These are phyloP conservation scores for Paguma larvata DNA, from an alignment of 2,797 vertebrate species.

Conservation along the genomic window DNA sequence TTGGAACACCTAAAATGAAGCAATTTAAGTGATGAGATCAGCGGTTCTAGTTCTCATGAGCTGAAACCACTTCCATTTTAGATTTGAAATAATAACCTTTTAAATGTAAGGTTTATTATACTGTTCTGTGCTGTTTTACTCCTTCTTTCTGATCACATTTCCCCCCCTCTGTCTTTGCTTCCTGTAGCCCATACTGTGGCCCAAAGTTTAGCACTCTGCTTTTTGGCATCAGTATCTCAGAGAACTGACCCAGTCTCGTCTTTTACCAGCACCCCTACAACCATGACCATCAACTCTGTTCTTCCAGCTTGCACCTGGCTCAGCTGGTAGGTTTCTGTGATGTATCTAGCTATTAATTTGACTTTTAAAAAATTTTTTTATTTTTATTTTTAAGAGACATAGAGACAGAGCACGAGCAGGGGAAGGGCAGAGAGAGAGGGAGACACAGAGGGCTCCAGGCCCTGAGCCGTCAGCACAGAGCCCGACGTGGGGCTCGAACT, in stretches of 20 bases:
- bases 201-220: neutral
- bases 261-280: neutral
- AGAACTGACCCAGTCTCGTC: neutral
- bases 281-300: neutral
- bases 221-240: neutral
- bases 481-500: too few relatives aligned
- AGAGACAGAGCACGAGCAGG: too few relatives aligned
- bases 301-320: neutral
- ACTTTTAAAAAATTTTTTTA: too few relatives aligned
- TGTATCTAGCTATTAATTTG: too few relatives aligned
- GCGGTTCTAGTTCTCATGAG: neutral
- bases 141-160: neutral
- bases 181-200: neutral
- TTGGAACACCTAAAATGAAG: slow-evolving; percentile 75
- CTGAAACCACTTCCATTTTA: neutral
- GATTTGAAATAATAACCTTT: neutral
- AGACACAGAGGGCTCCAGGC: too few relatives aligned
- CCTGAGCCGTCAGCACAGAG: too few relatives aligned
- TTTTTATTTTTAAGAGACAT: too few relatives aligned
- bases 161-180: neutral
- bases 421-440: too few relatives aligned
- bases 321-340: neutral
- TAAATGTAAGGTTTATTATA: neutral
- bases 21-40: slow-evolving; percentile 9
- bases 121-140: neutral